Base-by-base conservation (phyloP, 2,113 vertebrate genomes). In the Phaetusa simplex region DNA sequence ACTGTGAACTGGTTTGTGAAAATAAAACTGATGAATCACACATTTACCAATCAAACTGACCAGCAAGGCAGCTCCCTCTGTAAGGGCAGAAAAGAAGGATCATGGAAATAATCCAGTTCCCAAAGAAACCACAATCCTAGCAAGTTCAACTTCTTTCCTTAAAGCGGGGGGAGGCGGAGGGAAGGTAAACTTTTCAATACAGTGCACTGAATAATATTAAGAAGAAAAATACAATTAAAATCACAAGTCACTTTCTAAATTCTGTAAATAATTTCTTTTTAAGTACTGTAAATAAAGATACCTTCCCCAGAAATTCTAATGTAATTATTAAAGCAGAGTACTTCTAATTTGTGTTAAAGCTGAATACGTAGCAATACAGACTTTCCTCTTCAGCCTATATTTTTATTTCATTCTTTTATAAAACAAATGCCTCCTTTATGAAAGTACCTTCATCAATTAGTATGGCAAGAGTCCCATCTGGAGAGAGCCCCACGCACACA, bases 391-490 rank as follows among this genome's bases (percentile, higher is more conserved):
- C 19, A 78, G 12, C 16, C 6, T 30, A 8, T 14, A 49, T 36
- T 70, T 74, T 62, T 53, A 61, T 32, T 17, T 42, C 20, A 9
- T 26, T 47, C 11, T 36, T 78, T 80, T 21, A 59, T 20, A 77
- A 71, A 90, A 23, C 5, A 64, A 50, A 45, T 0, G 1, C 12
- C 24, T 67, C 12, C 19, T 42, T n/a, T 36, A 8, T 4, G 9
- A 14, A 23, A 64, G 58, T 97, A 99, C 99, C 99, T 99, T 99
- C 99, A 87, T 99, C 99, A 6, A 99, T 97, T 1, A 99, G 82
- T 42, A 99, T 97, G 22, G 99, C 99, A 23, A 99, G 97, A 64
- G 93, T 98, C 72, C 99, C 99, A 38, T 99, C 98, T 1, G 99
- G 99, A 78, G 99, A 99, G 42, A 99, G 97, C 27, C 98, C 99